Evolutionary conservation across 2,113 vertebrate species (phyloP), one percentile per base, ranked within the genome.

Genomic region (Albula glossodonta): DNA sequence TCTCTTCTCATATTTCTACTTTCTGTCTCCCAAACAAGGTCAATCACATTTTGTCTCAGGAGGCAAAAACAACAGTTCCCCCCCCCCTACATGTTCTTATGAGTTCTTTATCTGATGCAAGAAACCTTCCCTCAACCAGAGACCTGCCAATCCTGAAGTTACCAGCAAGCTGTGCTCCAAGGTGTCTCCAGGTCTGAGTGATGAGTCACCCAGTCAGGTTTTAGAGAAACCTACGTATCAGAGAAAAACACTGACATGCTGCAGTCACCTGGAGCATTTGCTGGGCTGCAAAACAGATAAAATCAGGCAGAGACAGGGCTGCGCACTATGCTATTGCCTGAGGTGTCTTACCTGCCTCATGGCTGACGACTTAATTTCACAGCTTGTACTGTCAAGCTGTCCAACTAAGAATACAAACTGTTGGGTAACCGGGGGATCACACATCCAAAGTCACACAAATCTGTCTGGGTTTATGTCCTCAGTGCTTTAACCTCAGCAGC

Each of bases 281-380:
- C 15, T 7, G 22, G 63, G 19, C 77, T 82, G 10, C 48, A 22
- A 41, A 66, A 50, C 13, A n/a, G 50, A 86, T 10, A 31, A 57
- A 31, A 5, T 63, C 53, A 63, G 60, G 79, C 12, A 15, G 86
- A 81, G 83, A 87, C 79, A 87, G 52, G 70, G 80, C 7, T 50
- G 82, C 60, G 5, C 22, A 41, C n/a, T 51, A 53, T 70, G 19
- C 85, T 81, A 41, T 63, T 80, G 82, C 85, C 85, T 60, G 78
- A 82, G 84, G 86, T 82, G 83, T 48, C 52, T 56, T 85, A 84
- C 31, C 78, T 89, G 53, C 77, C 57, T 84, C 50, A 17, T 83
- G 19, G 78, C 80, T 90, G 56, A 83, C 78, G 80, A 88, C 82
- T 85, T 85, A 91, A 91, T 90, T 90, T 86, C 89, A 90, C 89